Base-by-base conservation (phyloP, 2,113 vertebrate species). In the Paedocypris sp. region DNA sequence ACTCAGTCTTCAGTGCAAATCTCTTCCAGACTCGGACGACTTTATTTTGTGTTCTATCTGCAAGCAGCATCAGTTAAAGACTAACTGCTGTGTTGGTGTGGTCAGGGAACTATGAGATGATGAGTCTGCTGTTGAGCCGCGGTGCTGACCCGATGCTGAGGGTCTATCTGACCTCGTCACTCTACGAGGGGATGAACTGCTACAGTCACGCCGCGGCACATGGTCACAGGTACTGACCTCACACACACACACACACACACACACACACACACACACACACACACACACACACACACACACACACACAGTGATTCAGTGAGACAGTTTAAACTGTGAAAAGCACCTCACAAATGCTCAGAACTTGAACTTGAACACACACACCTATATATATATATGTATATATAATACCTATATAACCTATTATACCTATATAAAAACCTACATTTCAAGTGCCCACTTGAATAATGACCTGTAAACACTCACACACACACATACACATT, bases 171-270 rank as follows among this genome's bases (percentile, higher is more conserved):
- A 89, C 86, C 0, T 87, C 91, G 0, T 89, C 90, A 0, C 82
- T 96, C 3, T 87, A 93, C 0, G 91, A 95, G 60, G 87, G 91
- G 1, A 93, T 98, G 89, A 94, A 93, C 62, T 94, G 91, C 75
- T 97, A 94, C 79, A 97, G 93, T 57, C 89, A 91, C n/a, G 91
- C 94, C 0, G 91, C 94, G 0, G 91, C 93, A 2, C 94, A 98
- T 0, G 94, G 94, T 49, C 94, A 97, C 89, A 91, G 92, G 93
- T 95, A 73, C 66, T 45, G 23, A 31, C 23, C 32, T 4, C 18
- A 33, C 29, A 33, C 29, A 51, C 10, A 41, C 11, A 62, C 23
- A 28, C 16, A 31, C 38, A 18, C 5, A 38, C 31, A 48, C 13
- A 23, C n/a, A n/a, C n/a, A n/a, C n/a, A n/a, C n/a, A n/a, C n/a